A percentile compares a stretch with the other conserved stretches of the same genome.
phyloP scores from a whole-genome alignment of 2,888 invertebrate genomes.

The Molorchus minor region DNA sequence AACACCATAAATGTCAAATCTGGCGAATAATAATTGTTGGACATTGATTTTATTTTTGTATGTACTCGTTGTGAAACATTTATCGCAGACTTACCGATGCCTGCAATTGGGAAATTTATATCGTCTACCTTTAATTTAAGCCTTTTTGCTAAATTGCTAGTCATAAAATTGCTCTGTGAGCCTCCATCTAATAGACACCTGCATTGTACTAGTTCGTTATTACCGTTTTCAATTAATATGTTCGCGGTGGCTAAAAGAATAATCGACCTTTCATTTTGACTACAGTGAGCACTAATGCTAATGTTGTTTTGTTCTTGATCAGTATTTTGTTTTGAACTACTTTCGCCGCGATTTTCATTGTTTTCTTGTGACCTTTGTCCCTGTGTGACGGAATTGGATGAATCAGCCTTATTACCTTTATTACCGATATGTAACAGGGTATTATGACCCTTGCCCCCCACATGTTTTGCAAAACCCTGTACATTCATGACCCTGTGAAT shows the following conservation, averaged over 20 bases:
- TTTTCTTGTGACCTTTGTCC: no score
- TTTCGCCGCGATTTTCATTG: background rate
- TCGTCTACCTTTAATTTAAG: background rate
- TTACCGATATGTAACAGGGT: constrained; percentile 6
- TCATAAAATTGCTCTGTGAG: constrained; percentile 18
- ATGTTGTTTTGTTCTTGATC: no score
- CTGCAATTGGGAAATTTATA: constrained; percentile 15
- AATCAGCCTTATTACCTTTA: background rate
- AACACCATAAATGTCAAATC: constrained; percentile 11
- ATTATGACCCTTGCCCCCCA: constrained; percentile 14
- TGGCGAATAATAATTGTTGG: constrained; percentile 4
- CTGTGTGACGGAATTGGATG: background rate
- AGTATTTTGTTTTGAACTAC: no score
- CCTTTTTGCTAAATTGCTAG: background rate
- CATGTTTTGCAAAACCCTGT: constrained; percentile 11
- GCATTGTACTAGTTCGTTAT: background rate
- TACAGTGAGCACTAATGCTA: no score
- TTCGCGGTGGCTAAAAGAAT: constrained; percentile 13
- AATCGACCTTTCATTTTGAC: background rate
- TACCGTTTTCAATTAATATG: background rate
- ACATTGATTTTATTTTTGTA: background rate
- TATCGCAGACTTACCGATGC: background rate
- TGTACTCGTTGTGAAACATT: background rate
- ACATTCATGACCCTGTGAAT: background rate
- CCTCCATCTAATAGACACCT: constrained; percentile 12